phyloP scores from a whole-genome alignment of 2,888 invertebrate species.

The Acanthopleura granulata region DNA sequence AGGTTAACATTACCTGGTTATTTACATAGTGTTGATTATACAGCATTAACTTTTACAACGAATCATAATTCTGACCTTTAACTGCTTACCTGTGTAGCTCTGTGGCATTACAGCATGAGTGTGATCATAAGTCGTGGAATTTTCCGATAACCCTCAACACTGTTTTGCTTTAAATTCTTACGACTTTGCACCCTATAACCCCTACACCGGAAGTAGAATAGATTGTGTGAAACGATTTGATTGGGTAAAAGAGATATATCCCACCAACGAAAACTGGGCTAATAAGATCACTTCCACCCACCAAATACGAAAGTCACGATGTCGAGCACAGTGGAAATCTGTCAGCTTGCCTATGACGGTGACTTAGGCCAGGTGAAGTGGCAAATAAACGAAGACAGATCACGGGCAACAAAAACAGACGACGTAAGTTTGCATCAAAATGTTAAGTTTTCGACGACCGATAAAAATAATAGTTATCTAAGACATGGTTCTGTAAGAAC shows the following conservation, averaged over 20 bases:
- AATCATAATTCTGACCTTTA: no score
- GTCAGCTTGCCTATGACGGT: conserved; percentile 81
- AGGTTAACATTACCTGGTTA: no score
- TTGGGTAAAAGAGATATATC: neutral
- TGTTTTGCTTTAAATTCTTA: neutral
- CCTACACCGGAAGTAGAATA: neutral
- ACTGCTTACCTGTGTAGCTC: neutral
- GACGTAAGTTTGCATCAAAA: conserved; percentile 66
- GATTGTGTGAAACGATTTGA: neutral
- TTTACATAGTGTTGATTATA: no score
- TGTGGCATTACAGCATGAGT: neutral
- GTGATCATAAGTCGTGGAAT: no score
- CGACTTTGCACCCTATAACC: neutral
- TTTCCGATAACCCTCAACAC: no score
- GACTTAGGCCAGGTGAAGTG: conserved; percentile 78
- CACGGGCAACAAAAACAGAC: conserved; percentile 72
- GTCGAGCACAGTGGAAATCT: conserved; percentile 58
- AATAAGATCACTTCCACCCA: neutral
- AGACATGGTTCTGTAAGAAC: no score
- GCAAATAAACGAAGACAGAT: conserved; percentile 75
- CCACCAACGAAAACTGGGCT: conserved; percentile 8
- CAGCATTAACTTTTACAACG: no score
- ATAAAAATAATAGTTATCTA: neutral
- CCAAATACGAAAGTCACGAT: conserved; percentile 23
- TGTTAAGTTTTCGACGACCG: neutral